These are phyloP conservation scores for Melanotaenia duboulayi DNA, from an alignment of 2,113 vertebrate species.

Conservation along the genomic window DNA sequence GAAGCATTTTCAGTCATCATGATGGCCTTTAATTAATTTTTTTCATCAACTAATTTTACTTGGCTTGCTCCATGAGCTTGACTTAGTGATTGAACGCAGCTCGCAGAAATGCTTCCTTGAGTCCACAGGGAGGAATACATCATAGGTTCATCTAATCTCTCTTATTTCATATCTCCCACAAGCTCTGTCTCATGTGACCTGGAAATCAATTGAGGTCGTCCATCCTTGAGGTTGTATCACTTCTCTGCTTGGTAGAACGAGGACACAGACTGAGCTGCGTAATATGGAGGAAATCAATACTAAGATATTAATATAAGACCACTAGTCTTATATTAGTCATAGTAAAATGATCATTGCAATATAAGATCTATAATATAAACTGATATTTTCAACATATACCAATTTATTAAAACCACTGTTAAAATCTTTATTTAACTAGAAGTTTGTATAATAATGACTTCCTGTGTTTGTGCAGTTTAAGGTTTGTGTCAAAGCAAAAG, in stretches of 20 bases:
- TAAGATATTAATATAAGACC: conserved; percentile 20
- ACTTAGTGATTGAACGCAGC: conserved; percentile 32
- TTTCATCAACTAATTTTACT: conserved; percentile 2
- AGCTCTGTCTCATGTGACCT: conserved; percentile 43
- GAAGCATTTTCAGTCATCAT: conserved; percentile 3
- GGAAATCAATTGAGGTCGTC: conserved; percentile 51
- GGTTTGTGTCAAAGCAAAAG: background rate
- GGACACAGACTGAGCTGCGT: conserved; percentile 11
- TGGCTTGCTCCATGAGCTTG: conserved; percentile 2
- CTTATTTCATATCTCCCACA: conserved; percentile 45
- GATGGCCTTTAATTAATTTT: conserved; percentile 9
- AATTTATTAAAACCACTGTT: too few species aligned
- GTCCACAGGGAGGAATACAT: conserved; percentile 29
- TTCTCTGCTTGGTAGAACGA: conserved; percentile 6
- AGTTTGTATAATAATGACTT: background rate
- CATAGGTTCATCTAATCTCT: conserved; percentile 37
- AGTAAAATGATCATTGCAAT: background rate
- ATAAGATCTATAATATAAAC: background rate
- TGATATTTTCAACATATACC: too few species aligned
- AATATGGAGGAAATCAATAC: conserved; percentile 39
- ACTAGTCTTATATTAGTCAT: background rate
- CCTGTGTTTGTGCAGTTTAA: conserved; percentile 5
- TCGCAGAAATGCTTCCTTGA: conserved; percentile 35
- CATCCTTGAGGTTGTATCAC: conserved; percentile 26
- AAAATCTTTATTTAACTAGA: background rate